These are phyloP conservation scores for Carollia perspicillata DNA, from an alignment of 2,113 vertebrate species.

Conservation along the genomic window DNA sequence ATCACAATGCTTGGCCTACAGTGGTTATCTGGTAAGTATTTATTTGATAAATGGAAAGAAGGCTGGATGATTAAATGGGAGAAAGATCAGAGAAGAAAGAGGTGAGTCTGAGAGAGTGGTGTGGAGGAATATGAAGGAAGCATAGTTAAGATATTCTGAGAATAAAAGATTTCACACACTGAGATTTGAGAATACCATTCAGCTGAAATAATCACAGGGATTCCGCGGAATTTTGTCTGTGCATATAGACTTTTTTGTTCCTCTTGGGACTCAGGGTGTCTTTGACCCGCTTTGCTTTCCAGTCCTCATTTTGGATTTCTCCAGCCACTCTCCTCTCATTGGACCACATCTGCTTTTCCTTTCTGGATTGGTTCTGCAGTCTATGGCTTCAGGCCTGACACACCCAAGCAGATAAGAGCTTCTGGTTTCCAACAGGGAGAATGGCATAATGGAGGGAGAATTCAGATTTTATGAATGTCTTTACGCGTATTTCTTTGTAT, in stretches of 20 bases:
- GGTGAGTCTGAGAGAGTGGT: neutral
- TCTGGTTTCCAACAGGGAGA: neutral
- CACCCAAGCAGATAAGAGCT: neutral
- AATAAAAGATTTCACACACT: neutral
- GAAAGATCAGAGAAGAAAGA: neutral
- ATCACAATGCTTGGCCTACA: too few relatives aligned
- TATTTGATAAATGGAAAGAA: neutral
- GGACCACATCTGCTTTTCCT: neutral
- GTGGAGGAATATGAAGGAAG: neutral
- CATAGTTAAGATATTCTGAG: neutral
- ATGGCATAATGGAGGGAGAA: neutral
- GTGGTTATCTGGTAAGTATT: neutral
- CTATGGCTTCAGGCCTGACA: neutral
- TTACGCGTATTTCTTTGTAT: neutral
- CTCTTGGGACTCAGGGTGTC: neutral
- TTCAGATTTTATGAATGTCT: neutral
- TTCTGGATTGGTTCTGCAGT: neutral
- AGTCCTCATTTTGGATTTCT: neutral
- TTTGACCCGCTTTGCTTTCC: constrained; percentile 3
- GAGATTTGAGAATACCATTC: neutral
- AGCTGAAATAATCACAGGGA: neutral
- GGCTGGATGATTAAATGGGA: neutral
- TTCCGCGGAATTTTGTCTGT: neutral
- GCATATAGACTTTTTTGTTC: neutral
- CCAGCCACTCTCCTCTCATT: neutral